Conservation (phyloP, 2,113 vertebrate species). For the Prolemur simus region DNA sequence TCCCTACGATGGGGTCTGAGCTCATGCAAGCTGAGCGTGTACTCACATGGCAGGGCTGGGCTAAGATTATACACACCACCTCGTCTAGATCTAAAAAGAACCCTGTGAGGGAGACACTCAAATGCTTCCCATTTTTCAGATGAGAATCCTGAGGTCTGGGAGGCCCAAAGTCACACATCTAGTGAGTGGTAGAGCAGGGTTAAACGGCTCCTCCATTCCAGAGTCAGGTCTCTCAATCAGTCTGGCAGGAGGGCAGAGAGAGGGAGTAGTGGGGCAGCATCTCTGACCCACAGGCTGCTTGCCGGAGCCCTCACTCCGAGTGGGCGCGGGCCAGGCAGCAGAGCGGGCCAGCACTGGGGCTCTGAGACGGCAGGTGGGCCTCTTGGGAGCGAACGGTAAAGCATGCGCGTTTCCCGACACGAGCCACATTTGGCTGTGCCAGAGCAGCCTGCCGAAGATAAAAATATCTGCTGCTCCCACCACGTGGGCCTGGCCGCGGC, state of each 20-base stretch:
- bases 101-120: neutral
- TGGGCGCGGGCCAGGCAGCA: neutral
- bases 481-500: neutral
- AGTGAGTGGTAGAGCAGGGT: neutral
- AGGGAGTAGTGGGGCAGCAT: neutral
- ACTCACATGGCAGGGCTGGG: neutral
- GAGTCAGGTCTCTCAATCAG: neutral
- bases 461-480: conserved; percentile 32
- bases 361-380: neutral
- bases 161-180: neutral
- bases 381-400: neutral
- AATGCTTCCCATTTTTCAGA: neutral
- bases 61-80: neutral
- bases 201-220: neutral
- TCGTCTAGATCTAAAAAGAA: neutral
- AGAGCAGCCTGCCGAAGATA: neutral
- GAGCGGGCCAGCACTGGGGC: neutral
- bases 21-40: no score
- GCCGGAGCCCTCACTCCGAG: neutral
- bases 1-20: neutral
- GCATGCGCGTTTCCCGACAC: neutral
- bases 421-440: neutral
- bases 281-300: neutral
- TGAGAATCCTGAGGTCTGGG: neutral
- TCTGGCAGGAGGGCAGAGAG: neutral